Conservation (phyloP, 2,888 invertebrate species). For the Eilema depressum region DNA sequence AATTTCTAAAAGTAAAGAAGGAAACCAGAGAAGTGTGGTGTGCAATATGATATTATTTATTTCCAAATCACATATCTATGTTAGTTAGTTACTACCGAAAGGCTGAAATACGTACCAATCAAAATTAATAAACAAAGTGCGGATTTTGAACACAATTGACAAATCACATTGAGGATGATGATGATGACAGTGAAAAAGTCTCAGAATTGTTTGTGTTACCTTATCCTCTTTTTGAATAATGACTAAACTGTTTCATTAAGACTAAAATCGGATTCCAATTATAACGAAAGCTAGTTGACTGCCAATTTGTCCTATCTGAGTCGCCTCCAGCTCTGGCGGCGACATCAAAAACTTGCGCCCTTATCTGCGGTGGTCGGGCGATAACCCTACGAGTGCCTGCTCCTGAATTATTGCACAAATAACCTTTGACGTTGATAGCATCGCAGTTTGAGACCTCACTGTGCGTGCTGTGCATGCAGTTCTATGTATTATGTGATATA, state of each 20-base stretch:
- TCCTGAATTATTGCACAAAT: slow-evolving; percentile 24
- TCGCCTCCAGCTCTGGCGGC: slow-evolving; percentile 8
- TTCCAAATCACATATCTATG: too few species aligned
- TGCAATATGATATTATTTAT: too few species aligned
- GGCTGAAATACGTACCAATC: too few species aligned
- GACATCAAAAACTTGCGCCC: slow-evolving; percentile 20
- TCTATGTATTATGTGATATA: not conserved
- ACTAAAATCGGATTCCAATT: not conserved
- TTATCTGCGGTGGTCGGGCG: slow-evolving; percentile 25
- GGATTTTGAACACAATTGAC: too few species aligned
- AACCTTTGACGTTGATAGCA: slow-evolving; percentile 13
- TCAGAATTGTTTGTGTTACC: not conserved
- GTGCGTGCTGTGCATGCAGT: not conserved
- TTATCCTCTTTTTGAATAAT: not conserved
- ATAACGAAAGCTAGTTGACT: not conserved
- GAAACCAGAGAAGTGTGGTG: too few species aligned
- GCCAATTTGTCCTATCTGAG: not conserved
- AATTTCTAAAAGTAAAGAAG: not conserved
- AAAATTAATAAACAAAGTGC: too few species aligned
- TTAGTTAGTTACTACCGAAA: too few species aligned
- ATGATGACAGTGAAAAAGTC: too few species aligned
- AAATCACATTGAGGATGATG: too few species aligned
- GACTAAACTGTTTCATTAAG: not conserved
- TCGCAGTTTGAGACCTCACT: not conserved
- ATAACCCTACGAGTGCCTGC: slow-evolving; percentile 16